Percentiles rank a stretch among this genome's conserved stretches.
phyloP scores from a whole-genome alignment of 2,888 invertebrate species.

The Spilosoma lubricipeda region DNA sequence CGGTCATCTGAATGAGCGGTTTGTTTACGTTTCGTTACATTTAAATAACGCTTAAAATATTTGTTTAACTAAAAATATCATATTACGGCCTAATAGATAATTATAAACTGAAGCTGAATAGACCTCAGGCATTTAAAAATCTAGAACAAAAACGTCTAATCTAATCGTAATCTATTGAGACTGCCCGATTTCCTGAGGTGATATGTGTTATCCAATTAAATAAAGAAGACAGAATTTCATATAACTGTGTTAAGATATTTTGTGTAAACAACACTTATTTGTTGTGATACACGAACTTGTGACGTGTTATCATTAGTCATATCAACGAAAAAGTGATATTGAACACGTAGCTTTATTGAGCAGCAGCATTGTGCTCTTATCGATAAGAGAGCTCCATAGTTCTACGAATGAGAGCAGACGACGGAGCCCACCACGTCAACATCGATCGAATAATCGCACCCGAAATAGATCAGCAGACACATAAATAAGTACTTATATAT shows the following conservation, averaged over 20 bases:
- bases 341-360: not conserved
- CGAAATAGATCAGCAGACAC: constrained; percentile 65
- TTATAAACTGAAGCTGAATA: constrained; percentile 16
- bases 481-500: constrained; percentile 64
- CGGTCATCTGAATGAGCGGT: constrained; percentile 67
- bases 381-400: constrained; percentile 45
- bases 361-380: constrained; percentile 27
- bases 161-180: constrained; percentile 62
- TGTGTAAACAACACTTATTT: constrained; percentile 48
- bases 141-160: constrained; percentile 26
- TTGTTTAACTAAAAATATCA: constrained; percentile 47
- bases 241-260: constrained; percentile 36
- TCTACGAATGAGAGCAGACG: constrained; percentile 61
- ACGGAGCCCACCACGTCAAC: constrained; percentile 54
- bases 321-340: constrained; percentile 47
- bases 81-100: constrained; percentile 30
- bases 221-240: constrained; percentile 27
- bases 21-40: constrained; percentile 72
- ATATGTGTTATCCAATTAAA: constrained; percentile 63
- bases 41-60: constrained; percentile 64
- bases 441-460: constrained; percentile 60
- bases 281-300: constrained; percentile 54
- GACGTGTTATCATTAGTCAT: constrained; percentile 50
- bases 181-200: constrained; percentile 67
- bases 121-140: not conserved